Evolutionary conservation across 2,888 invertebrate species (phyloP), one percentile per base, ranked within the genome.

Genomic region (Oscheius myriophilus): DNA sequence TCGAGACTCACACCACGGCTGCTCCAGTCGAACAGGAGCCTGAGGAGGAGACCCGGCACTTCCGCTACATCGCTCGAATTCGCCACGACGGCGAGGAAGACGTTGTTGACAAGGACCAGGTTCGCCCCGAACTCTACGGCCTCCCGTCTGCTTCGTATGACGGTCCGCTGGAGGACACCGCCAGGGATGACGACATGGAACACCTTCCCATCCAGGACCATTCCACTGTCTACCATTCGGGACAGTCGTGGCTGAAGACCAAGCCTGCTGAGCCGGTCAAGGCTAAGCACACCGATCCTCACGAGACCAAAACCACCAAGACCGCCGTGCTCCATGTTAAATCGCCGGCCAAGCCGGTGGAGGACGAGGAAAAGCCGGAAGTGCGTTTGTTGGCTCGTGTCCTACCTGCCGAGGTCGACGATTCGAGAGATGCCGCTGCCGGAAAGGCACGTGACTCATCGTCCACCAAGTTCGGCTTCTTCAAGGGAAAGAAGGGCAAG

Each of bases 61-160:
- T 54, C 67, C 71, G 71, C 57, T 69, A 71, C 67, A 69, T 77
- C 18, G 53, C 66, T n/a, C 67, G 77, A 3, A 43, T 64, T 45
- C 63, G 70, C 0, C 75, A 78, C 53, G 69, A 69, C 16, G 75
- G 73, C 16, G 72, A 72, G 14, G 75, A 75, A 65, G 74, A 72
- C 12, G 69, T 66, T 42, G 67, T 72, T 33, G 70, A 63, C 11
- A 39, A 67, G 45, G 53, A 51, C 26, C 58, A 73, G 1, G 25
- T 73, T 33, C 59, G 67, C 23, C 70, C 70, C 3, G 65, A 23
- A n/a, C 55, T 43, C 45, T 76, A 74, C 46, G 58, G 54, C 12
- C 65, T 75, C 58, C 62, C 70, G 4, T 39, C 61, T 9, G 33
- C 64, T 2, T 53, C 63, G 6, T 71, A 71, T 51, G 68, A 69